Conservation (phyloP, 2,888 invertebrate species). For the Tuta absoluta region DNA sequence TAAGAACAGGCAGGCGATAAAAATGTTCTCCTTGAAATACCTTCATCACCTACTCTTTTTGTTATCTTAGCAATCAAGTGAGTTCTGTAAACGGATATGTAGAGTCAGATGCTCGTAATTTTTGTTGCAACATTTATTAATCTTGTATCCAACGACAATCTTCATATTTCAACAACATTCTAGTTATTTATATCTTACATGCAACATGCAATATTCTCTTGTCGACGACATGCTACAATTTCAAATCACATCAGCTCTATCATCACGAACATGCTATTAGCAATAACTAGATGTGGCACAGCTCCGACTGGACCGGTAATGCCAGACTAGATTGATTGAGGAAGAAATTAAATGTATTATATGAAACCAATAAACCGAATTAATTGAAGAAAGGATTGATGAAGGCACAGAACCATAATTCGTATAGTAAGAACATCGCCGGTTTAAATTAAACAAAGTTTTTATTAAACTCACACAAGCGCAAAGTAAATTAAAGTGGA, state of each 20-base stretch:
- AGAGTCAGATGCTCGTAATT: too few species aligned
- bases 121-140: neutral
- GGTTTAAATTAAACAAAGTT: slow-evolving; percentile 18
- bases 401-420: neutral
- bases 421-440: slow-evolving; percentile 1
- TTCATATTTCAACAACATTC: neutral
- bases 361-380: slow-evolving; percentile 19
- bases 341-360: slow-evolving; percentile 21
- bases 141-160: neutral
- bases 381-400: slow-evolving; percentile 13
- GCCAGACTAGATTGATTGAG: slow-evolving; percentile 11
- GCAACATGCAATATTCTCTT: slow-evolving; percentile 9
- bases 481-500: slow-evolving; percentile 24
- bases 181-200: neutral
- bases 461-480: slow-evolving; percentile 14
- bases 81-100: too few species aligned
- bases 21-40: too few species aligned
- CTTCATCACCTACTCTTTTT: too few species aligned
- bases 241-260: slow-evolving; percentile 11
- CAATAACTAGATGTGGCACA: slow-evolving; percentile 4
- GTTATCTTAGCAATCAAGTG: too few species aligned
- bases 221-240: slow-evolving; percentile 7
- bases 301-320: neutral
- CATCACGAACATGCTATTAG: slow-evolving; percentile 14
- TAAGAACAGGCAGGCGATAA: neutral